Conservation (phyloP, 2,888 invertebrate species). For the Acleris emargana region DNA sequence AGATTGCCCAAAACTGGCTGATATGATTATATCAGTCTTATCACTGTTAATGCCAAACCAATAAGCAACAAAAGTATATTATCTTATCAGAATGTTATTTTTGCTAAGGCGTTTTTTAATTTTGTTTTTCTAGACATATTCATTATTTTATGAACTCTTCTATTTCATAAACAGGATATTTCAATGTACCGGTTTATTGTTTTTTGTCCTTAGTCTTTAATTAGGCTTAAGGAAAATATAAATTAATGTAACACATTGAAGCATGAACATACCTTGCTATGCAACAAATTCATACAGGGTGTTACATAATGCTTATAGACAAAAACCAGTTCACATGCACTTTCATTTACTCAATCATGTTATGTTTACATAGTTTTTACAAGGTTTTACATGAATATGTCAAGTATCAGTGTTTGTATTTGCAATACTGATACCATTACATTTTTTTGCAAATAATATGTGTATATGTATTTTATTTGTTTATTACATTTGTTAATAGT, state of each 20-base stretch:
- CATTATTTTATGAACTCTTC: not conserved
- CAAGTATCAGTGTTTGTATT: too few species aligned
- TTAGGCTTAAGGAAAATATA: slow-evolving; percentile 26
- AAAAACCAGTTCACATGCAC: slow-evolving; percentile 41
- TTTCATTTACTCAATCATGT: slow-evolving; percentile 40
- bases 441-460: not conserved
- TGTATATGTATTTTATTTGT: too few species aligned
- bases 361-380: slow-evolving; percentile 16
- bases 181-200: not conserved
- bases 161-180: slow-evolving; percentile 21
- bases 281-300: slow-evolving; percentile 1
- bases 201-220: slow-evolving; percentile 12
- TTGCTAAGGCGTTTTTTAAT: slow-evolving; percentile 16
- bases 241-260: slow-evolving; percentile 15
- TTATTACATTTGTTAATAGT: too few species aligned
- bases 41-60: slow-evolving; percentile 34
- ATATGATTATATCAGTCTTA: slow-evolving; percentile 25
- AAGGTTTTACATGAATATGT: slow-evolving; percentile 3
- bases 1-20: slow-evolving; percentile 17
- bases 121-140: slow-evolving; percentile 13
- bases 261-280: slow-evolving; percentile 3
- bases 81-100: slow-evolving; percentile 36
- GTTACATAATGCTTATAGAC: slow-evolving; percentile 17
- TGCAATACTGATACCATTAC: too few species aligned
- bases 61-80: slow-evolving; percentile 32